Conservation (phyloP, 2,888 invertebrate species). For the Escarpia spicata region DNA sequence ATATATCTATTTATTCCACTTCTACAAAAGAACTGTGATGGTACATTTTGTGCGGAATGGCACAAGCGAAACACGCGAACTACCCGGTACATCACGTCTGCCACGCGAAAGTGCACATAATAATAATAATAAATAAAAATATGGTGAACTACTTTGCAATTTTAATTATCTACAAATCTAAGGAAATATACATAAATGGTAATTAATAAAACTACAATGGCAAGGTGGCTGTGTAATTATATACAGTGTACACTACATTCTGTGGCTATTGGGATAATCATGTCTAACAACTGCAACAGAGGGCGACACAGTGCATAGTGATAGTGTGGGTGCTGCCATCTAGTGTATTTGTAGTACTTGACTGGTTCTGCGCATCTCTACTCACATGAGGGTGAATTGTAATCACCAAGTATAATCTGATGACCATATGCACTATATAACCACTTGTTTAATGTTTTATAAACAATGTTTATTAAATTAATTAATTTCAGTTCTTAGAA, state of each 20-base stretch:
- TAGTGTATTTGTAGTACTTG: not conserved
- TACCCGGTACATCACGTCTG: too few species aligned
- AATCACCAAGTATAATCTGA: not conserved
- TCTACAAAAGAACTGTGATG: too few species aligned
- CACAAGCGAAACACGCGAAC: too few species aligned
- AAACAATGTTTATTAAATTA: not conserved
- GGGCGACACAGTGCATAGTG: not conserved
- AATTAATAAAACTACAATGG: too few species aligned
- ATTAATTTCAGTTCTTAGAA: not conserved
- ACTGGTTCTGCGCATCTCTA: not conserved
- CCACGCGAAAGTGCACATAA: too few species aligned
- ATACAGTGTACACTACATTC: not conserved
- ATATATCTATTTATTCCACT: too few species aligned
- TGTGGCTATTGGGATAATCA: not conserved
- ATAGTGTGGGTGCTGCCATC: not conserved
- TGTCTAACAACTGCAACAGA: not conserved
- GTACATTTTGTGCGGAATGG: too few species aligned
- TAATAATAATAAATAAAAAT: too few species aligned
- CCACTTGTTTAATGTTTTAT: not conserved
- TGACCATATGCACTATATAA: not conserved
- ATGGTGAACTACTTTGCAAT: too few species aligned
- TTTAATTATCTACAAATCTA: too few species aligned
- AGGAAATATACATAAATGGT: too few species aligned
- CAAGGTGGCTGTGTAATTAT: not conserved
- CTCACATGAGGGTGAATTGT: too few species aligned